phyloP scores from a whole-genome alignment of 2,113 vertebrate genomes.

The Sinocyclocheilus anshuiensis region DNA sequence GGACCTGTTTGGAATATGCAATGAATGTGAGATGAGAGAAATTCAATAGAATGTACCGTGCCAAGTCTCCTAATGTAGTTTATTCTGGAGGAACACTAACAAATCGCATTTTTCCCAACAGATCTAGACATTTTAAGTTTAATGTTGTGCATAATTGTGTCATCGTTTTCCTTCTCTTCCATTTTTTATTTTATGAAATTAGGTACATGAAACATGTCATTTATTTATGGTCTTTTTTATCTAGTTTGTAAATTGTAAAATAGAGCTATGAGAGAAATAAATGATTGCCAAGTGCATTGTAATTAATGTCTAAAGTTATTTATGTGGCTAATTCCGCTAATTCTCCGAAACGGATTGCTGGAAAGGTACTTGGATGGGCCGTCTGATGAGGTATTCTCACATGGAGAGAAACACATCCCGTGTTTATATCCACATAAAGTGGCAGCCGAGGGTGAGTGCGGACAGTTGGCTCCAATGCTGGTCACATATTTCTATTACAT shows the following conservation, averaged over 20 bases:
- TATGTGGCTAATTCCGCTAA: conserved; percentile 34
- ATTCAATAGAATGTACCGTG: conserved; percentile 88
- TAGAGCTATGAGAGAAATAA: conserved; percentile 84
- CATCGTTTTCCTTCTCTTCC: conserved; percentile 50
- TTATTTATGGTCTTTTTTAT: conserved; percentile 99
- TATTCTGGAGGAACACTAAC: conserved; percentile 66
- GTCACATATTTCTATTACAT: conserved; percentile 25
- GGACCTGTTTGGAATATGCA: conserved; percentile 88
- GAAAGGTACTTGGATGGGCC: conserved; percentile 3
- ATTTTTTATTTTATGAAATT: conserved; percentile 77
- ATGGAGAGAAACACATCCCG: neutral
- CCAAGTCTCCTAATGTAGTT: conserved; percentile 85
- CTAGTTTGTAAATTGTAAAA: conserved; percentile 99
- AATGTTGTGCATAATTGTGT: conserved; percentile 71
- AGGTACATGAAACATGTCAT: conserved; percentile 95
- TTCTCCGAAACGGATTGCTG: conserved; percentile 17
- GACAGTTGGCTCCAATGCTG: conserved; percentile 21
- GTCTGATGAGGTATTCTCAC: conserved; percentile 32
- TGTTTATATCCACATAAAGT: conserved; percentile 26
- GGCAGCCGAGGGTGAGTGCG: conserved; percentile 15
- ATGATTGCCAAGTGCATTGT: conserved; percentile 86
- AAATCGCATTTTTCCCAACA: conserved; percentile 51
- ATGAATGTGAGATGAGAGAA: conserved; percentile 78
- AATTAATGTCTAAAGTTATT: conserved; percentile 84
- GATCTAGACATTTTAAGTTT: conserved; percentile 67